Evolutionary conservation across 2,113 vertebrate species (phyloP).

Genomic region (Alces alces): DNA sequence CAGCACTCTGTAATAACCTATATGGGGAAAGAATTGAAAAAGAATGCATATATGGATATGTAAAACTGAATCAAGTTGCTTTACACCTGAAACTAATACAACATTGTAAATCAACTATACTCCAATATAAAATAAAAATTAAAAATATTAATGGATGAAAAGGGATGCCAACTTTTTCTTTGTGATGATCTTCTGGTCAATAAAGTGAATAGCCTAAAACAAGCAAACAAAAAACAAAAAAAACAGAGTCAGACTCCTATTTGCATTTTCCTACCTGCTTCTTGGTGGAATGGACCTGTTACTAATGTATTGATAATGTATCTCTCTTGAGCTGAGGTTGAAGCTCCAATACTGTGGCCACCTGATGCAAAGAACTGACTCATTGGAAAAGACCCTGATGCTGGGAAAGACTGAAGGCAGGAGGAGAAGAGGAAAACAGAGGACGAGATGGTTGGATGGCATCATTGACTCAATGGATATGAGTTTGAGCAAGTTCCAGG

Average conservation of each 20-base stretch:
- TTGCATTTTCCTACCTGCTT: neutral
- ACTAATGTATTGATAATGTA: neutral
- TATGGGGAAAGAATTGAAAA: neutral
- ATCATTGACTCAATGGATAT: neutral
- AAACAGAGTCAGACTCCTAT: neutral
- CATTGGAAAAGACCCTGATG: neutral
- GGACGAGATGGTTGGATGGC: neutral
- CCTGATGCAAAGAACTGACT: neutral
- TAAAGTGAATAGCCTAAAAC: neutral
- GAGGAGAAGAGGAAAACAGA: neutral
- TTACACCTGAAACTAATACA: neutral
- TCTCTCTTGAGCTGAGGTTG: neutral
- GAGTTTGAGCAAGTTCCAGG: neutral
- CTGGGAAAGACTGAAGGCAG: neutral
- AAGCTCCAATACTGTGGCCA: neutral
- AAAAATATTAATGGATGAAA: neutral
- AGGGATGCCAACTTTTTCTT: neutral
- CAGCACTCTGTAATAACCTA: neutral
- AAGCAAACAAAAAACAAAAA: neutral
- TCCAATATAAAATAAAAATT: neutral
- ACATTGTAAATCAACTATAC: neutral
- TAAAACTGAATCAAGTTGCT: neutral
- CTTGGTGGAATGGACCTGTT: neutral
- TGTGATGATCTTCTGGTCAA: neutral
- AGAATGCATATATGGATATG: neutral